Evolutionary conservation across 2,113 vertebrate species (phyloP), one percentile per base, ranked within the genome.

Genomic region (Scomber colias): DNA sequence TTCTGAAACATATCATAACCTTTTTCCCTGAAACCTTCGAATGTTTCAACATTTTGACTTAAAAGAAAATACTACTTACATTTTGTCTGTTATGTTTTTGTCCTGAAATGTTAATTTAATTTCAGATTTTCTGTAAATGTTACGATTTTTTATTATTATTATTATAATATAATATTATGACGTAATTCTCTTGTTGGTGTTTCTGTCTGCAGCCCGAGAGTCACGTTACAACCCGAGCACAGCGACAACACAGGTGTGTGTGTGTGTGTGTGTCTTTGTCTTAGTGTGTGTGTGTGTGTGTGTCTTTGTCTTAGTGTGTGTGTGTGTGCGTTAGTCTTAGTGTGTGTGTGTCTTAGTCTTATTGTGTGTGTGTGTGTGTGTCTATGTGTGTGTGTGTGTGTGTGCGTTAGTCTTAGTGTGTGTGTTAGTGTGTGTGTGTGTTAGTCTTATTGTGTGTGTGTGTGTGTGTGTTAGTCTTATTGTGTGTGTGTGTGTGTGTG

Each of bases 241-340:
- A 60, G 14, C 63, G 63, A 75, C 48, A 45, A 51, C 19, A 84
- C 87, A n/a, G 86, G 90, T 90, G 21, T 6, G 31, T 35, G 35
- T 10, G 35, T 40, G 35, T 40, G 35, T 40, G 35, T 10, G 90
- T 89, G n/a, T 70, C 21, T 66, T 51, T 1, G 21, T 21, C 21
- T 40, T 15, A 19, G 21, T 15, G 17, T 62, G 46, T 60, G 10
- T 57, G n/a, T 62, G 14, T 40, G 3, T 2, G 31, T 45, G 19
- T 21, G 21, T 21, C 21, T 66, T 51, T 1, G 21, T 21, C 21
- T 40, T 15, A 19, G 21, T 15, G 17, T 21, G 21, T 21, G 21
- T 21, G 21, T 21, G 21, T 21, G 21, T 21, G 21, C 1, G 21
- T 21, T 1, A 1, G 21, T 21, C 1, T 21, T 21, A 21, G 21